A percentile compares a stretch with the other conserved stretches of the same genome.
Conservation (phyloP, 1,140 invertebrate genomes). For the Drosophila ogumai region DNA sequence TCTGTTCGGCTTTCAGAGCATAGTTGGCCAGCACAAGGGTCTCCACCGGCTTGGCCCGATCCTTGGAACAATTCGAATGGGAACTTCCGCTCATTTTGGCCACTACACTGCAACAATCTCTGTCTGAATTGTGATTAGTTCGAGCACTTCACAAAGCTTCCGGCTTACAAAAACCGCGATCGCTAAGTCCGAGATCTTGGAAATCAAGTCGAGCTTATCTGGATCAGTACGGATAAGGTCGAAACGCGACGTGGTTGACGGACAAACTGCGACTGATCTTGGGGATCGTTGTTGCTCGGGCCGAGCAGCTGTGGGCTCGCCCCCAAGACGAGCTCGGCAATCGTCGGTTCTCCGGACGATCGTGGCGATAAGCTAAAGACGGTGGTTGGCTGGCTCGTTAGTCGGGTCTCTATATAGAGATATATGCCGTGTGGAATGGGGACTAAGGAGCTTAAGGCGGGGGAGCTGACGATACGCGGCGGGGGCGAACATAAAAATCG, state of each 20-base stretch:
- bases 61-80: constrained; percentile 22
- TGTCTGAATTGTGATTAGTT: neutral
- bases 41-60: constrained; percentile 78
- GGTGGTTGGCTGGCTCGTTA: constrained; percentile 62
- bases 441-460: constrained; percentile 5
- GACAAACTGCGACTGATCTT: constrained; percentile 76
- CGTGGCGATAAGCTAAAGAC: constrained; percentile 70
- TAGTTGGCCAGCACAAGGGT: constrained; percentile 83
- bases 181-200: neutral
- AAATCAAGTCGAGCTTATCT: constrained; percentile 5
- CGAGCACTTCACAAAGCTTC: constrained; percentile 35
- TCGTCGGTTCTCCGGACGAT: constrained; percentile 42
- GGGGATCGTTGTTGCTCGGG: constrained; percentile 41
- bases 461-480: constrained; percentile 36
- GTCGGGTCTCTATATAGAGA: constrained; percentile 5
- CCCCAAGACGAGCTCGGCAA: constrained; percentile 57
- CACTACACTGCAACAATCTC: neutral
- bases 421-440: constrained; percentile 13
- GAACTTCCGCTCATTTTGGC: constrained; percentile 54
- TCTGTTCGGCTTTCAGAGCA: constrained; percentile 77
- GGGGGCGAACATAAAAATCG: constrained; percentile 77
- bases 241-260: constrained; percentile 65
- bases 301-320: constrained; percentile 27
- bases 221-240: neutral
- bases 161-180: neutral